Evolutionary conservation across 1,140 invertebrate genomes (phyloP).

Genomic region (Zaprionus davidi): DNA sequence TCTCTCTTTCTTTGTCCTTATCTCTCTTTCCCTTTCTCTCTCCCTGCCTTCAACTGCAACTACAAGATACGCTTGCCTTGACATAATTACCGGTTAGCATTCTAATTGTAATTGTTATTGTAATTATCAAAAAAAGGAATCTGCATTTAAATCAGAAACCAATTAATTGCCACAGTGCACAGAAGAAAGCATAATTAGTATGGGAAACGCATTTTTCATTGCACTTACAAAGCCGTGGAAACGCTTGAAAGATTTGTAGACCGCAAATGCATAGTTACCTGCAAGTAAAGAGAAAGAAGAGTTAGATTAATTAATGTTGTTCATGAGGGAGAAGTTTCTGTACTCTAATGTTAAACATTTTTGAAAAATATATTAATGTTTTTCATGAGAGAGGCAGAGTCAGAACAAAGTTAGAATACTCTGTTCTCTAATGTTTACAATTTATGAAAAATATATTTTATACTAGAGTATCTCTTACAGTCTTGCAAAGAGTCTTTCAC

Average conservation of each 20-base stretch:
- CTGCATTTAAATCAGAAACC: slow-evolving; percentile 18
- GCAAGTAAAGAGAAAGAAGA: slow-evolving; percentile 36
- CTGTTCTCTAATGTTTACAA: no score
- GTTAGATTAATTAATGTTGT: slow-evolving; percentile 6
- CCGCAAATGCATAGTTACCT: slow-evolving; percentile 61
- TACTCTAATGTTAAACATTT: no score
- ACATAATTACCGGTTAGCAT: slow-evolving; percentile 58
- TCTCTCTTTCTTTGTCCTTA: slow-evolving; percentile 19
- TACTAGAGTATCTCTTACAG: no score
- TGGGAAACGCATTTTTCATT: slow-evolving; percentile 24
- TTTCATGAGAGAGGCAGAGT: no score
- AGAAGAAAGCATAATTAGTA: slow-evolving; percentile 52
- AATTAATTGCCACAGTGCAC: slow-evolving; percentile 49
- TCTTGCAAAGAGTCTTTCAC: neutral
- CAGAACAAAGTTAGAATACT: neutral
- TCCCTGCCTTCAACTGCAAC: slow-evolving; percentile 27
- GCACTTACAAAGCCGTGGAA: slow-evolving; percentile 46
- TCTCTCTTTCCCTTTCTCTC: neutral
- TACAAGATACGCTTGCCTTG: slow-evolving; percentile 72
- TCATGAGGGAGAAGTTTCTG: neutral
- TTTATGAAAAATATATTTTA: no score
- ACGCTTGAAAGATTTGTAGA: slow-evolving; percentile 4
- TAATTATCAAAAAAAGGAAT: slow-evolving; percentile 32
- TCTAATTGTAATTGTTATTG: slow-evolving; percentile 22
- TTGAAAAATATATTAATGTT: neutral